Base-by-base conservation (phyloP, 2,797 vertebrate genomes). In the Podargus strigoides region DNA sequence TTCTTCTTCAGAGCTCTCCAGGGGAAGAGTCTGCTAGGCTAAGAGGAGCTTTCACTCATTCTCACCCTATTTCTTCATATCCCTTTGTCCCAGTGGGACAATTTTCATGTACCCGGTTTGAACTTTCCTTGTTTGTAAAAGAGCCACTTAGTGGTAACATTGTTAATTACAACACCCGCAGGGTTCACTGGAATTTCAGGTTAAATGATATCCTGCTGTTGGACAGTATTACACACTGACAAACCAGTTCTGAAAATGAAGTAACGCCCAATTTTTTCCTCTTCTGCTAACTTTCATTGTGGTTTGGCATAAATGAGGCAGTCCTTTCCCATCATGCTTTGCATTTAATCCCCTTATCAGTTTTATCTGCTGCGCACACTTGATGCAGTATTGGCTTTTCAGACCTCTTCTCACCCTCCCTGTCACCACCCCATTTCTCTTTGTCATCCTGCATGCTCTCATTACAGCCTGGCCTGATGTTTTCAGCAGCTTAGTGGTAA, bases 1-100 rank as follows among this genome's bases (percentile, higher is more conserved):
- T 86, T 42, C 30, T 94, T 82, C 92, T 78, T 89, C 86, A 85
- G 77, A 75, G 74, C 37, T 91, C 60, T 52, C 79, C 41, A 75
- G 72, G 59, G 75, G 47, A 89, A 85, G 34, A 82, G 27, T 63
- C n/a, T 84, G 32, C 37, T 81, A 42, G 34, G 28, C 69, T 81
- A 49, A 55, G 32, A 83, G 81, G 62, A 87, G 36, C 64, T 83
- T 89, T 92, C 46, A 19, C 46, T 95, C 69, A n/a, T 73, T 83
- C 60, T 89, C 58, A 80, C 66, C 21, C 60, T 66, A 9, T 47
- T 80, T 83, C 56, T 85, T 92, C 36, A 7, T 8, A 17, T 77
- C 58, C 26, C 49, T 74, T 76, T 72, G 78, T 90, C 53, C 46
- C 37, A 85, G 39, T 10, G 83, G 46, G 83, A 75, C 69, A 44